Evolutionary conservation across 2,888 invertebrate genomes (phyloP), one percentile per base, ranked within the genome.

Genomic region (Lagria hirta): DNA sequence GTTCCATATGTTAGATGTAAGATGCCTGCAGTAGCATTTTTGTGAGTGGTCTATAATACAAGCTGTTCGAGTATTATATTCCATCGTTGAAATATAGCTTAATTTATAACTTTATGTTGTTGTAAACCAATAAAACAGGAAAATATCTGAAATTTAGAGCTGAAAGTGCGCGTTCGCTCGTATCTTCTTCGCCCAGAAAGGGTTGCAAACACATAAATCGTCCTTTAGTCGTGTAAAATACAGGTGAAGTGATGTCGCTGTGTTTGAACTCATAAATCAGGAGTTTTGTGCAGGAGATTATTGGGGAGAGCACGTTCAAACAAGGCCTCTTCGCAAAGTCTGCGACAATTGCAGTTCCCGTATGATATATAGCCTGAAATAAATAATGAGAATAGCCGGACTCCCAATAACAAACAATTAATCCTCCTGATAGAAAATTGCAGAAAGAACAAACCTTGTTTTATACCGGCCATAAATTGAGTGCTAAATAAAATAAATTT

Each of bases 251-350:
- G 45, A 48, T 40, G 51, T 47, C 36, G 21, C 10, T 38, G 26
- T 44, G 40, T 49, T 46, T 43, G 40, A 46, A 37, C 47, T 35
- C 43, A 48, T 51, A 51, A 51, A 51, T 51, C 51, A 51, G 40
- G 38, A 45, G 48, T 51, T 51, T 51, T 36, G 43, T 47, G 43
- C 48, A 36, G 46, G 43, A 46, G 48, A 48, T 51, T 51, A 51
- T 30, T 30, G 40, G 30, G 30, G 40, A 16, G 17, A 7, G 24
- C 41, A 27, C 26, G 41, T 33, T 33, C 41, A 41, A 41, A 41
- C 33, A 33, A 27, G 27, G 32, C 33, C 32, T 26, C 32, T 12
- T 33, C 33, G 28, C 29, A 22, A 24, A 35, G 24, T 14, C 33
- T 43, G 42, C 34, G 28, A 43, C 42, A 41, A 26, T 41, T 33